Base-by-base conservation (phyloP, 2,888 invertebrate genomes). In the Lasioglossum lativentre region DNA sequence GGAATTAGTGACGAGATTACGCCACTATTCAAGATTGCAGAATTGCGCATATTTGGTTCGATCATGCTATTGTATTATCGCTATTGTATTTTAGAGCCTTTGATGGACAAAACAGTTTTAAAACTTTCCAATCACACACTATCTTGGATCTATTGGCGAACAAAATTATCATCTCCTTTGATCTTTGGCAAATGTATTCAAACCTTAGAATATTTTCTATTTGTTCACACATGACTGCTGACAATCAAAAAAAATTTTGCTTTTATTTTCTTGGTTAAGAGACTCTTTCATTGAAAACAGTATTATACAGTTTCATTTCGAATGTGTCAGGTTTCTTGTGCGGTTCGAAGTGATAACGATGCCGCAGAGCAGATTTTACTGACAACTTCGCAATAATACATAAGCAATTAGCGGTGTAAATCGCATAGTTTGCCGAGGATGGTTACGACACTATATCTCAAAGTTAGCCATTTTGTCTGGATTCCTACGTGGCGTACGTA, bases 361-460 rank as follows among this genome's bases (percentile, higher is more conserved):
- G 12, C 23, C 16, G 34, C 19, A 40, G 12, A 23, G 12, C 14
- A 52, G 52, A 72, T 14, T 72, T 5, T 27, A 34, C 16, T 27
- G 34, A 19, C 66, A 76, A 30, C 56, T 23, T 75, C 16, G 16
- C 8, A 4, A 56, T 34, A 42, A 71, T 56, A 68, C 27, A 14
- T 38, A n/a, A 47, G 38, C 27, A 45, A 45, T 42, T 66, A 66
- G 23, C 34, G 30, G 16, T 4, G 19, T 38, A 45, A 30, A 68
- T 27, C 47, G 47, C 16, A 14, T n/a, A n/a, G 23, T 16, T 8
- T 68, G 68, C 47, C 23, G 73, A 38, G 16, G 38, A 30, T 38
- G 75, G 56, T 73, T 56, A 34, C 30, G 63, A 71, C 52, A 70
- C n/a, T 85, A 75, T 72, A 78, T 72, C 45, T 71, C 63, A 78